These are phyloP conservation scores for Eueides isabella DNA, from an alignment of 1,140 invertebrate genomes.

Conservation along the genomic window DNA sequence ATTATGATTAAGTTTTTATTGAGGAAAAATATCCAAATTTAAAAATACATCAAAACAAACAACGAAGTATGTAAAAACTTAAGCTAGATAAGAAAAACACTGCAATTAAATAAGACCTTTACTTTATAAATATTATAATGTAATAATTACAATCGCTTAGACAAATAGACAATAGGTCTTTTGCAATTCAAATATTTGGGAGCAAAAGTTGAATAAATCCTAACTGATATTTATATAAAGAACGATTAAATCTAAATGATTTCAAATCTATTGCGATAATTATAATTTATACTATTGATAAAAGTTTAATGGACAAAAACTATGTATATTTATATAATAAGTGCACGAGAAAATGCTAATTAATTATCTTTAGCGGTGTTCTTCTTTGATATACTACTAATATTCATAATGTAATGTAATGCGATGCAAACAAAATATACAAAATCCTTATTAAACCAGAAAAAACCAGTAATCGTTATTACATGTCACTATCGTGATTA, in stretches of 20 bases:
- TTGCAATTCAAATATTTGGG: neutral
- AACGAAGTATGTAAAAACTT: neutral
- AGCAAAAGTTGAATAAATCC: neutral
- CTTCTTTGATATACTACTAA: neutral
- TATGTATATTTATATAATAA: neutral
- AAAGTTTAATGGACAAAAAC: no score
- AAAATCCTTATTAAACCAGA: conserved; percentile 1
- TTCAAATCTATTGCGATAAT: neutral
- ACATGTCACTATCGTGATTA: neutral
- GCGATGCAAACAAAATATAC: neutral
- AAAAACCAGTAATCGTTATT: neutral
- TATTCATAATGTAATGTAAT: neutral
- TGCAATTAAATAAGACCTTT: neutral
- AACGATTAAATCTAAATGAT: neutral
- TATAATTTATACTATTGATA: neutral
- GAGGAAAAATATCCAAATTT: neutral
- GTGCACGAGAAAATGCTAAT: conserved; percentile 29
- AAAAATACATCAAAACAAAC: neutral
- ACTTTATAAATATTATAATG: neutral
- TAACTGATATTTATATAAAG: neutral
- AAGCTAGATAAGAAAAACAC: neutral
- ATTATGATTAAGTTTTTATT: conserved; percentile 8
- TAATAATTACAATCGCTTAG: neutral
- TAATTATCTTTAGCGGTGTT: neutral
- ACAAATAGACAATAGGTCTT: conserved; percentile 1